Evolutionary conservation across 2,797 vertebrate genomes (phyloP).

Genomic region (Parauchenoglanis punctatus): DNA sequence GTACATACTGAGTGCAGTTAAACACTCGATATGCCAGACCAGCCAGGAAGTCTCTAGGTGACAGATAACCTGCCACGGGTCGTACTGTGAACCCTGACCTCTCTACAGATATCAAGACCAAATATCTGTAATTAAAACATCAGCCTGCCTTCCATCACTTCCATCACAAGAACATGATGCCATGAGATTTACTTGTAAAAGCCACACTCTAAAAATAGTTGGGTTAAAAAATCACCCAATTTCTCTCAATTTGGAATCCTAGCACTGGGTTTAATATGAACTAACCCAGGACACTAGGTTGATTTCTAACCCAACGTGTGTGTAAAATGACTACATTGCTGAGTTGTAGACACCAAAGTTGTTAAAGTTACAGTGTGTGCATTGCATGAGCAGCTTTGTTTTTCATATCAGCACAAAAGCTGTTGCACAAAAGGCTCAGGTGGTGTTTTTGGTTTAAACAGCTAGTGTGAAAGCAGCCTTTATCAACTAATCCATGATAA

Average conservation of each 20-base stretch:
- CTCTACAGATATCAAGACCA: slow-evolving; percentile 74
- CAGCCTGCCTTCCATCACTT: not conserved
- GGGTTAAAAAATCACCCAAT: not conserved
- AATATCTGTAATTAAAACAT: slow-evolving; percentile 17
- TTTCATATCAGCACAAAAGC: not conserved
- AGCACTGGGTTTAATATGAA: not conserved
- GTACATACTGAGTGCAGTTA: slow-evolving; percentile 94
- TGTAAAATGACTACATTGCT: not conserved
- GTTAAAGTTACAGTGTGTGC: not conserved
- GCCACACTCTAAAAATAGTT: not conserved
- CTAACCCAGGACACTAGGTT: not conserved
- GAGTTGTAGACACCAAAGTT: not conserved
- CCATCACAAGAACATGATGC: not conserved
- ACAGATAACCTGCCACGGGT: slow-evolving; percentile 94
- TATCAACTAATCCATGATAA: not conserved
- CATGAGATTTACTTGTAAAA: not conserved
- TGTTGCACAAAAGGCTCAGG: not conserved
- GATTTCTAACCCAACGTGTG: not conserved
- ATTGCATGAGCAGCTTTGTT: not conserved
- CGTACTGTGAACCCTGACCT: slow-evolving; percentile 92
- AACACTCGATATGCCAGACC: slow-evolving; percentile 94
- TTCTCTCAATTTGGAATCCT: not conserved
- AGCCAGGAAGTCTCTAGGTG: slow-evolving; percentile 92
- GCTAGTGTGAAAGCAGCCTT: not conserved
- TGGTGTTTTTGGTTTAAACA: not conserved